phyloP scores from a whole-genome alignment of 1,140 invertebrate genomes.

The Drosophila pruinosa region DNA sequence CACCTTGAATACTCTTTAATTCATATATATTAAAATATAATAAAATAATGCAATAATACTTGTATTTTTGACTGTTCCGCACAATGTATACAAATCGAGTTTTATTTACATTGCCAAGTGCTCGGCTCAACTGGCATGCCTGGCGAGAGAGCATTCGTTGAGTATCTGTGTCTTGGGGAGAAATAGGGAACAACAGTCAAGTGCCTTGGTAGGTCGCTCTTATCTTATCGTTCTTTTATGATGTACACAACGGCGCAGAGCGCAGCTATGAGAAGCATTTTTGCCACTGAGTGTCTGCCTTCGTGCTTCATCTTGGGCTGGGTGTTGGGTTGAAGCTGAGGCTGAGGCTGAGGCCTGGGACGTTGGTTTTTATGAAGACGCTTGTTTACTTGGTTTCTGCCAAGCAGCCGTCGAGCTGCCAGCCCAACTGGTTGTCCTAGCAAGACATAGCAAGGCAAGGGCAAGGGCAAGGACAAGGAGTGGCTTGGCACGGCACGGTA shows the following conservation, averaged over 20 bases:
- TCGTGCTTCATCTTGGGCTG: slow-evolving; percentile 9
- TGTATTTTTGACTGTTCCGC: not conserved
- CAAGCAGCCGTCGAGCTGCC: slow-evolving; percentile 26
- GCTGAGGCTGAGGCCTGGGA: slow-evolving; percentile 7
- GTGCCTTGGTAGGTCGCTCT: slow-evolving; percentile 54
- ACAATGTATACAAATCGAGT: not conserved
- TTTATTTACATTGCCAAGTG: not conserved
- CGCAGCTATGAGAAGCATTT: slow-evolving; percentile 53
- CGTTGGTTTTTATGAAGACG: slow-evolving; percentile 79
- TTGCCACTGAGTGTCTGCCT: slow-evolving; percentile 30
- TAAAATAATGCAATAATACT: too few relatives aligned
- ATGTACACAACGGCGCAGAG: slow-evolving; percentile 73
- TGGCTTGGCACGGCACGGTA: too few relatives aligned
- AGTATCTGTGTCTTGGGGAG: not conserved
- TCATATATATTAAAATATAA: too few relatives aligned
- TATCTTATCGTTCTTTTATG: slow-evolving; percentile 80
- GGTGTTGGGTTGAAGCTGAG: not conserved
- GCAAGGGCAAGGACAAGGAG: too few relatives aligned
- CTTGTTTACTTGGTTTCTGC: slow-evolving; percentile 71
- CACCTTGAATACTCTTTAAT: not conserved
- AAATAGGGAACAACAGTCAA: slow-evolving; percentile 39
- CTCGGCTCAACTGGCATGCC: not conserved
- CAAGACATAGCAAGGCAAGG: not conserved
- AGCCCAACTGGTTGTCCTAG: not conserved
- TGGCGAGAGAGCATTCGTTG: not conserved